Conservation (phyloP, 2,113 vertebrate genomes). For the Pelecanus crispus region DNA sequence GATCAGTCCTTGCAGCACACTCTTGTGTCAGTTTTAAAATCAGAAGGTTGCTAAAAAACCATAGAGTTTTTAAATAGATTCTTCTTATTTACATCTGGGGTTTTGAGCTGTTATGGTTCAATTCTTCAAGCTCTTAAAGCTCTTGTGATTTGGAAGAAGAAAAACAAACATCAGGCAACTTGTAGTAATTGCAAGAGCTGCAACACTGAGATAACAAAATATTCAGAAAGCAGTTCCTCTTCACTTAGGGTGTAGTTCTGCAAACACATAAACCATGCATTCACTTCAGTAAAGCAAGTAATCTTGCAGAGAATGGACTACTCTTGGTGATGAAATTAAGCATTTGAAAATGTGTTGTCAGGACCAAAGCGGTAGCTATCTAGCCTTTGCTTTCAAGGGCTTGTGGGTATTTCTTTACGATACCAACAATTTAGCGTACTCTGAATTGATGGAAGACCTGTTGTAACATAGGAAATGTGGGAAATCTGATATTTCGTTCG, state of each 20-base stretch:
- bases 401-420: neutral
- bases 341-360: neutral
- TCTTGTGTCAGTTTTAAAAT: conserved; percentile 2
- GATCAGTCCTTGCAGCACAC: neutral
- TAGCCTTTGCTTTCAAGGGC: neutral
- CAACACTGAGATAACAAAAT: conserved; percentile 42
- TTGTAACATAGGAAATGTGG: neutral
- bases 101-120: conserved; percentile 43
- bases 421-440: neutral
- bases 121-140: conserved; percentile 39
- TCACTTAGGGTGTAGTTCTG: neutral
- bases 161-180: conserved; percentile 50
- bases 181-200: conserved; percentile 54
- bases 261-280: neutral
- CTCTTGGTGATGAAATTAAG: neutral
- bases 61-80: neutral
- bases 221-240: neutral
- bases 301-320: neutral
- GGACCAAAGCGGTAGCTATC: neutral
- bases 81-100: conserved; percentile 16
- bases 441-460: neutral
- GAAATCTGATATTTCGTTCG: neutral
- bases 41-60: neutral
- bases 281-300: neutral
- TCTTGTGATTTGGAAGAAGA: conserved; percentile 32